Conservation (phyloP, 2,113 vertebrate species). For the Vombatus ursinus region DNA sequence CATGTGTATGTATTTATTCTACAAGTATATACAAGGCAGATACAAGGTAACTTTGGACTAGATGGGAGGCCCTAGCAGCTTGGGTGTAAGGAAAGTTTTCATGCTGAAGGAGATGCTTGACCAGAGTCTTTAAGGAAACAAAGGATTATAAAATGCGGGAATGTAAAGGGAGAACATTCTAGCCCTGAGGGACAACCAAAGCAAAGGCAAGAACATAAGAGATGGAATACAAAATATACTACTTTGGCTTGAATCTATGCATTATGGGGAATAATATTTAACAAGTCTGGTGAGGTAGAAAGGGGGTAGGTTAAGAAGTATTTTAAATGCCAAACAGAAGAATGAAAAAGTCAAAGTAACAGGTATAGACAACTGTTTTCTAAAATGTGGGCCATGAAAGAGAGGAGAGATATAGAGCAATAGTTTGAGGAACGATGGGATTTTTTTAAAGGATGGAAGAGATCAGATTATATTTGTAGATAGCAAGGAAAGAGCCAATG, state of each 20-base stretch:
- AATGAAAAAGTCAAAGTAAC: neutral
- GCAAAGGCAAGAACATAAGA: neutral
- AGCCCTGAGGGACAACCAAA: neutral
- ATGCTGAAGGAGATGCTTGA: neutral
- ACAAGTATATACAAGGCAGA: neutral
- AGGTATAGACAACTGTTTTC: neutral
- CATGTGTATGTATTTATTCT: neutral
- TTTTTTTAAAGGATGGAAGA: neutral
- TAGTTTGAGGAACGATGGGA: neutral
- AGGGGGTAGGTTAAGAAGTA: neutral
- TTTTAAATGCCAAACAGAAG: neutral
- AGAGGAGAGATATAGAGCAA: neutral
- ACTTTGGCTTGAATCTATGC: neutral
- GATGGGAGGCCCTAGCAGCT: neutral
- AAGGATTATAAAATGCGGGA: neutral
- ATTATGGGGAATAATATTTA: neutral
- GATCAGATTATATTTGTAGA: neutral
- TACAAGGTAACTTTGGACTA: neutral
- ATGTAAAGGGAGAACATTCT: neutral
- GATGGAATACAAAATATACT: neutral
- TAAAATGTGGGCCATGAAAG: neutral
- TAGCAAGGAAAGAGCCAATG: neutral
- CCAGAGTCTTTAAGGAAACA: neutral
- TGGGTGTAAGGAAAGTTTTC: neutral
- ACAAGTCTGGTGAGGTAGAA: neutral